Evolutionary conservation across 2,797 vertebrate genomes (phyloP).

Genomic region (Falco naumanni): DNA sequence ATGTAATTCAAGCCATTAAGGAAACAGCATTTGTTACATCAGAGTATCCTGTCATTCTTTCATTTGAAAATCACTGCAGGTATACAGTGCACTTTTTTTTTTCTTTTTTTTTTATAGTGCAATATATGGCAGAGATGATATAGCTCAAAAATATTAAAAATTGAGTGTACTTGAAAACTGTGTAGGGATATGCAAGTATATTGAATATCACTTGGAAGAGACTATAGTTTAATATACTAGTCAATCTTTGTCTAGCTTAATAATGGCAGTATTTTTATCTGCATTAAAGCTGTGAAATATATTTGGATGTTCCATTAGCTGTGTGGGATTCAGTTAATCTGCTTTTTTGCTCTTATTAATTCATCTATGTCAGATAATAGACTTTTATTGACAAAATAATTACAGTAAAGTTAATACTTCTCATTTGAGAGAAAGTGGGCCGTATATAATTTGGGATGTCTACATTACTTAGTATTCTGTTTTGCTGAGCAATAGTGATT

Average conservation of each 20-base stretch:
- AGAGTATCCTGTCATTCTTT: constrained; percentile 95
- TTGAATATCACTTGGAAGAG: background rate
- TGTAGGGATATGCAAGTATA: background rate
- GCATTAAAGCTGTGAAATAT: background rate
- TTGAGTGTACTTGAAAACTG: background rate
- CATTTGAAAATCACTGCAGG: constrained; percentile 99
- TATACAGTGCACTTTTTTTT: constrained; percentile 45
- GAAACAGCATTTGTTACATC: constrained; percentile 97
- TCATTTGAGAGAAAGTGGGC: background rate
- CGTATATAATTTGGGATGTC: background rate
- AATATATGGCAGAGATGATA: background rate
- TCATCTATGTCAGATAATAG: background rate
- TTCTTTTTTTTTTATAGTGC: background rate
- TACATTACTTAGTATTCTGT: background rate
- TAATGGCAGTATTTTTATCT: background rate
- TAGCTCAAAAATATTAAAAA: background rate
- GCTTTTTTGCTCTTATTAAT: background rate
- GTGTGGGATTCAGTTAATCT: background rate
- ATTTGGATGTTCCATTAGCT: constrained; percentile 2
- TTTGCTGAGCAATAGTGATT: constrained; percentile 17
- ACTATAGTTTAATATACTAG: background rate
- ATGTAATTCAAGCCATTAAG: constrained; percentile 97
- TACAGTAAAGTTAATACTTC: background rate
- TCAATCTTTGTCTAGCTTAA: background rate
- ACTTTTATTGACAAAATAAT: constrained; percentile 13